Conservation (phyloP, 2,113 vertebrate genomes). For the Typhlomys cinereus region DNA sequence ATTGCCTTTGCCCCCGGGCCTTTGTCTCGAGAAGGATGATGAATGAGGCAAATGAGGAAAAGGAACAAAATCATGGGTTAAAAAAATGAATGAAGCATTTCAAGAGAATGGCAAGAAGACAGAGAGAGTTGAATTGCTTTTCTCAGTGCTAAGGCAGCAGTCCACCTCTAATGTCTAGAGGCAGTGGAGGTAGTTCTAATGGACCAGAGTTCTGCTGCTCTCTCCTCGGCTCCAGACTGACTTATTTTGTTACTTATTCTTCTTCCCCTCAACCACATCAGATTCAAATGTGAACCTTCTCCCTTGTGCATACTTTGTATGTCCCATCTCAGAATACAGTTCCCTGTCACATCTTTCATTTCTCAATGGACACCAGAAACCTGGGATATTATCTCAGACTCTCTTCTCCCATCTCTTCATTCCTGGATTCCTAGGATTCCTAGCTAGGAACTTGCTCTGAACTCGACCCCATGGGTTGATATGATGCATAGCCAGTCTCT, state of each 20-base stretch:
- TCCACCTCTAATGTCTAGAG: background rate
- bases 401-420: background rate
- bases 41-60: conserved; percentile 54
- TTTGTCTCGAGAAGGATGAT: conserved; percentile 21
- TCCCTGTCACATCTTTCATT: background rate
- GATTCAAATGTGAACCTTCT: background rate
- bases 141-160: background rate
- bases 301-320: background rate
- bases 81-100: conserved; percentile 42
- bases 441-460: background rate
- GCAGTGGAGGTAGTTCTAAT: background rate
- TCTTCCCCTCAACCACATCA: background rate
- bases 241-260: background rate
- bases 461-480: background rate
- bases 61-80: conserved; percentile 48
- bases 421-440: background rate
- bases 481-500: background rate
- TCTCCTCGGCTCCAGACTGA: background rate
- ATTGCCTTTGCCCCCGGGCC: conserved; percentile 1
- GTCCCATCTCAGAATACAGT: background rate
- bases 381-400: background rate
- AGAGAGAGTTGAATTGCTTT: conserved; percentile 27
- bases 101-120: background rate
- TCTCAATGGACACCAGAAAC: background rate
- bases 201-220: background rate